phyloP scores from a whole-genome alignment of 2,113 vertebrate species.

The Bambusicola thoracicus region DNA sequence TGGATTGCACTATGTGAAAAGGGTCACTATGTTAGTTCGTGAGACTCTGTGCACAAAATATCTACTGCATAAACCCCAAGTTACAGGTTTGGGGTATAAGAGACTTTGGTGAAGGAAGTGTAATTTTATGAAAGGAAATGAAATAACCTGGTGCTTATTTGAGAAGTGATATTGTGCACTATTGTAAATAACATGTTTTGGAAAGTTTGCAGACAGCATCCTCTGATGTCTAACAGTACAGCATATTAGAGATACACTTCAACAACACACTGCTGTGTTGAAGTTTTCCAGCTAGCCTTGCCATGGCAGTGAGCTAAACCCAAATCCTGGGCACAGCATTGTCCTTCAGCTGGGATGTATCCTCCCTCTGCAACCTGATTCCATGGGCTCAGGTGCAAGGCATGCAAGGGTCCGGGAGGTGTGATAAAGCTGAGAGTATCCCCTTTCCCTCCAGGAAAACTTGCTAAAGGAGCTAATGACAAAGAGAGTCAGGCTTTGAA shows the following conservation, averaged over 20 bases:
- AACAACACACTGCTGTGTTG: not conserved
- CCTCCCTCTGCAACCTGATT: not conserved
- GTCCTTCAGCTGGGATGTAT: not conserved
- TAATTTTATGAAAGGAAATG: not conserved
- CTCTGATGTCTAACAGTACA: not conserved
- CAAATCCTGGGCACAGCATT: not conserved
- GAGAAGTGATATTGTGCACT: not conserved
- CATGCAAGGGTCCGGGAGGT: not conserved
- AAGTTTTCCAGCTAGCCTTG: not conserved
- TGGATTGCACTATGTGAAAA: not conserved
- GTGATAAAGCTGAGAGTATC: not conserved
- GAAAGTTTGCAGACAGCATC: not conserved
- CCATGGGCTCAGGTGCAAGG: fast-evolving
- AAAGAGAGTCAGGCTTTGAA: not conserved
- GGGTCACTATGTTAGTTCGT: not conserved
- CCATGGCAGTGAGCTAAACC: not conserved
- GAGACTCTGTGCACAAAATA: not conserved
- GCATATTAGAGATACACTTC: not conserved
- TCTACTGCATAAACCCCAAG: not conserved
- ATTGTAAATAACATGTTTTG: not conserved
- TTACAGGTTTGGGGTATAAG: not conserved
- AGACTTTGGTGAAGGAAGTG: not conserved
- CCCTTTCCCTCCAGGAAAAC: not conserved
- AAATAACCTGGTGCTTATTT: not conserved
- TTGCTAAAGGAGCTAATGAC: fast-evolving